Evolutionary conservation across 2,888 invertebrate genomes (phyloP).

Genomic region (Chorisops tibialis): DNA sequence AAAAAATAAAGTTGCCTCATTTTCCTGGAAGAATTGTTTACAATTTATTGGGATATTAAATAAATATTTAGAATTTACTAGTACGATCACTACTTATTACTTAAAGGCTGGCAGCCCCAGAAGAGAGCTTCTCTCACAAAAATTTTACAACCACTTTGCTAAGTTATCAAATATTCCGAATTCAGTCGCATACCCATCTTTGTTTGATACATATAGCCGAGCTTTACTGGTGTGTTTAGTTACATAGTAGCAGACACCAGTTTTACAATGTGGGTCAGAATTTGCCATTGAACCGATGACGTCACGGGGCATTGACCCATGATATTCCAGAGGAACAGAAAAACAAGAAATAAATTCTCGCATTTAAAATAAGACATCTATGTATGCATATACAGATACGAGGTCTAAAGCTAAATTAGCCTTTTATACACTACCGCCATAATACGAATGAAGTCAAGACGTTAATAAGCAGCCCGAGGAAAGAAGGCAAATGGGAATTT

Average conservation of each 20-base stretch:
- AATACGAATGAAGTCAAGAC: not conserved
- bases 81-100: too few relatives aligned
- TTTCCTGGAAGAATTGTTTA: too few relatives aligned
- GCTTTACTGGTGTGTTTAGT: not conserved
- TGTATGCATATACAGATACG: constrained; percentile 12
- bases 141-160: not conserved
- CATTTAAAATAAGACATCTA: constrained; percentile 29
- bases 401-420: not conserved
- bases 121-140: too few relatives aligned
- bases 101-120: too few relatives aligned
- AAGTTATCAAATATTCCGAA: not conserved
- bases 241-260: not conserved
- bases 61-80: too few relatives aligned
- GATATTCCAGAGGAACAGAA: constrained; percentile 27
- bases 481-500: too few relatives aligned
- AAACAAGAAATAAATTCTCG: constrained; percentile 26
- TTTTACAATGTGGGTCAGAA: constrained; percentile 52
- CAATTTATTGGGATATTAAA: too few relatives aligned
- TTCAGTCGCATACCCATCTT: not conserved
- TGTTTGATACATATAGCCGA: constrained; percentile 8
- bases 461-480: too few relatives aligned
- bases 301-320: constrained; percentile 50
- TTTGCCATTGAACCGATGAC: constrained; percentile 54
- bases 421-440: not conserved
- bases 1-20: too few relatives aligned